Percentiles rank a stretch among this genome's conserved stretches.
phyloP scores from a whole-genome alignment of 2,797 vertebrate species.

The Crenichthys baileyi region DNA sequence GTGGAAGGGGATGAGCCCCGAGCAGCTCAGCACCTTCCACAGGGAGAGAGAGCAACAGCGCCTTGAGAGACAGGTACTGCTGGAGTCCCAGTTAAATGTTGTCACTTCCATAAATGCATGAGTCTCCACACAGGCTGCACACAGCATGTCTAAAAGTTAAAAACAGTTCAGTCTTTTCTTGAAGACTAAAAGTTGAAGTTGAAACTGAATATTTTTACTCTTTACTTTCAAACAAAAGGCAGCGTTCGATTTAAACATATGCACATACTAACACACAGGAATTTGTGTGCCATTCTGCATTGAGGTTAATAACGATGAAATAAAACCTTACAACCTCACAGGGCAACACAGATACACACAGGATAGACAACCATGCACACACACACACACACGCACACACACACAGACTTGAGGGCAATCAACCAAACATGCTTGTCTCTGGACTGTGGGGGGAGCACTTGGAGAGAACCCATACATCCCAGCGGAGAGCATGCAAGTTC shows the following conservation, averaged over 20 bases:
- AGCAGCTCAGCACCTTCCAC: conserved; percentile 72
- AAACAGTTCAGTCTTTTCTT: neutral
- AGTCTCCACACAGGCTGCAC: neutral
- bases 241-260: neutral
- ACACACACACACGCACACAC: neutral
- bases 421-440: neutral
- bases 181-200: neutral
- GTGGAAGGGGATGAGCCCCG: conserved; percentile 83
- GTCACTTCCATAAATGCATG: neutral
- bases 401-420: neutral
- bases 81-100: neutral
- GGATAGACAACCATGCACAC: neutral
- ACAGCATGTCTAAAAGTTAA: neutral
- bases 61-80: conserved; percentile 72
- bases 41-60: conserved; percentile 72
- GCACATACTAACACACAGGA: neutral
- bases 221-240: neutral
- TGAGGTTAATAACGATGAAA: no score
- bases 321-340: neutral
- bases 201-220: neutral
- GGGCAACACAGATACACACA: neutral
- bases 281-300: neutral
- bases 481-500: neutral
- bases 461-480: neutral
- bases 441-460: neutral